Evolutionary conservation across 2,113 vertebrate species (phyloP).

Genomic region (Mustelus asterias): DNA sequence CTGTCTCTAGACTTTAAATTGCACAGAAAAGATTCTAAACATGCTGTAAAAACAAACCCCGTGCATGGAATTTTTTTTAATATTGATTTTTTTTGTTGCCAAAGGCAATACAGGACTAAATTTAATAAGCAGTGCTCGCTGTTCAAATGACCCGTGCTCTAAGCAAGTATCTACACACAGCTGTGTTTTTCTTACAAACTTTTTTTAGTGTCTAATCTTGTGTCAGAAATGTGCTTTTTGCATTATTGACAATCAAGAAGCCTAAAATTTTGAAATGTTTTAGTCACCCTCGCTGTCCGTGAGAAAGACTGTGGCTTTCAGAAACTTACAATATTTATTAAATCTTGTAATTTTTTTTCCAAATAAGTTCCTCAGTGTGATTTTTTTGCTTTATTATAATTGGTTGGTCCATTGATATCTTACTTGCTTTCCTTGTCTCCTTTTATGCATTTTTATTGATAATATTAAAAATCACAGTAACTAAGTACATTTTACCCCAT

Average conservation of each 20-base stretch:
- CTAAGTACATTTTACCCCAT: neutral
- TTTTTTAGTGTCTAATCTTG: neutral
- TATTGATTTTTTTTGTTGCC: constrained; percentile 30
- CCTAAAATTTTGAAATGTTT: neutral
- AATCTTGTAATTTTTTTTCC: neutral
- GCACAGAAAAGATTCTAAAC: constrained; percentile 30
- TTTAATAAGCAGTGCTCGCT: constrained; percentile 17
- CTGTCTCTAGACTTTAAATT: constrained; percentile 12
- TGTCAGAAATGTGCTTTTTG: neutral
- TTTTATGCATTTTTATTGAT: neutral
- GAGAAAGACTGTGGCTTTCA: neutral
- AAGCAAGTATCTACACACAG: constrained; percentile 23
- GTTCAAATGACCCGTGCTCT: constrained; percentile 5
- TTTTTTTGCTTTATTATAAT: neutral
- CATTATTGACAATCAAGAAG: constrained; percentile 1
- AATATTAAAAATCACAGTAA: constrained; percentile 7
- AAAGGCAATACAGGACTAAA: constrained; percentile 17
- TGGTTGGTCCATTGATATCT: neutral
- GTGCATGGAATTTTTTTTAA: neutral
- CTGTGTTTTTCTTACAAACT: constrained; percentile 33
- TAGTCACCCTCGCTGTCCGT: neutral
- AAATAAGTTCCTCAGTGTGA: neutral
- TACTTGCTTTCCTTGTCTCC: too few species aligned
- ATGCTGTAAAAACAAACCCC: constrained; percentile 36
- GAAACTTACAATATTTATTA: neutral